These are phyloP conservation scores for Oeneis ivallda DNA, from an alignment of 2,888 invertebrate species.

Conservation along the genomic window DNA sequence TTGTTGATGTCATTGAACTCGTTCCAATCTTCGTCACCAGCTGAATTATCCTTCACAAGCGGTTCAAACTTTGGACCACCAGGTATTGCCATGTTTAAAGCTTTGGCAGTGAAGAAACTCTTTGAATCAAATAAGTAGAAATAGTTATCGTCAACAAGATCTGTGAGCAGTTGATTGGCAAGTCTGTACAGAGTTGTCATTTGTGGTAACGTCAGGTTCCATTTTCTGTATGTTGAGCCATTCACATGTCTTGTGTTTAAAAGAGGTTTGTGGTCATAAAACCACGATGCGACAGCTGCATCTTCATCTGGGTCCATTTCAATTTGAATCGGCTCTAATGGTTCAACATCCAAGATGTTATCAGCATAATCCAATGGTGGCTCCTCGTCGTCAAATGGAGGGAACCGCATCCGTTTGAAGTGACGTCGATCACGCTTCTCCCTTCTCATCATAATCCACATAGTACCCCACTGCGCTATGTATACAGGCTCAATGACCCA, in stretches of 20 bases:
- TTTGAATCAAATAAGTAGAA: slow-evolving; percentile 99
- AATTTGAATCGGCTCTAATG: slow-evolving; percentile 98
- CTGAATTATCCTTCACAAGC: slow-evolving; percentile 97
- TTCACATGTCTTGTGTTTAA: slow-evolving; percentile 96
- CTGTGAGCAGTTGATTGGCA: slow-evolving; percentile 98
- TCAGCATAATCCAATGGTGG: slow-evolving; percentile 99
- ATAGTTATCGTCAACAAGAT: slow-evolving; percentile 98
- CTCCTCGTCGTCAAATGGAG: slow-evolving; percentile 99
- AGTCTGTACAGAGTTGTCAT: slow-evolving; percentile 98
- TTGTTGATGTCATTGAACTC: slow-evolving; percentile 99
- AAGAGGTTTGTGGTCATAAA: slow-evolving; percentile 98
- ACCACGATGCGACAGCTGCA: slow-evolving; percentile 95
- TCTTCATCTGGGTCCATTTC: slow-evolving; percentile 98
- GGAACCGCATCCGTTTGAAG: slow-evolving; percentile 99
- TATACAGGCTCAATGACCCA: slow-evolving; percentile 99
- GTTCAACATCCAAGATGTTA: slow-evolving; percentile 99
- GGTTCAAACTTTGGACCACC: slow-evolving; percentile 99
- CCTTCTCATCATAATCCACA: slow-evolving; percentile 99
- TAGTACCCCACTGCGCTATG: slow-evolving; percentile 99
- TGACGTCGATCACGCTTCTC: slow-evolving; percentile 99
- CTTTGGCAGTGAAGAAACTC: slow-evolving; percentile 99
- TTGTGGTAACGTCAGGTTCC: slow-evolving; percentile 97
- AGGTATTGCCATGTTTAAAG: slow-evolving; percentile 99
- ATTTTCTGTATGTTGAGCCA: slow-evolving; percentile 97
- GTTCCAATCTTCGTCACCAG: slow-evolving; percentile 99